Evolutionary conservation across 1,140 invertebrate species (phyloP).

Genomic region (Pomphorhynchus laevis): DNA sequence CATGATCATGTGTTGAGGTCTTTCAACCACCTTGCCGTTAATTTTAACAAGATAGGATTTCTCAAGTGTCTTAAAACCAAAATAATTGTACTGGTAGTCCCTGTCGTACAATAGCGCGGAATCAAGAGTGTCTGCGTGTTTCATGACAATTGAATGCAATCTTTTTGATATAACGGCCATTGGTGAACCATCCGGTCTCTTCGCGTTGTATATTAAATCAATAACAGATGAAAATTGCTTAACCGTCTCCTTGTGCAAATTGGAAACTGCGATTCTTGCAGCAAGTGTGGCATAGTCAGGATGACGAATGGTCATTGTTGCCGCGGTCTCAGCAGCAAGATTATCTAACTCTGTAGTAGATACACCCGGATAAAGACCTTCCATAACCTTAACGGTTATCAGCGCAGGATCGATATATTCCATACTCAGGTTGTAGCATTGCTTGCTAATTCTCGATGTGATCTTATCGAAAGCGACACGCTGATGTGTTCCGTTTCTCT

Average conservation of each 20-base stretch:
- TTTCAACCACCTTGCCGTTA: slow-evolving; percentile 57
- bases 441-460: slow-evolving; percentile 57
- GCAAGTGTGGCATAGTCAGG: slow-evolving; percentile 80
- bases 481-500: slow-evolving; percentile 45
- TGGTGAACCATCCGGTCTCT: slow-evolving; percentile 38
- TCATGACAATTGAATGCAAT: slow-evolving; percentile 3
- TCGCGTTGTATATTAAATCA: slow-evolving; percentile 38
- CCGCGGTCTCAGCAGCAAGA: slow-evolving; percentile 70
- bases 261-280: slow-evolving; percentile 69
- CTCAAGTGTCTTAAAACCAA: slow-evolving; percentile 87
- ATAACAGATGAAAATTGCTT: slow-evolving; percentile 38
- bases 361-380: slow-evolving; percentile 63
- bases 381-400: slow-evolving; percentile 33
- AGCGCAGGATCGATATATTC: slow-evolving; percentile 58
- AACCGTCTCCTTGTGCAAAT: slow-evolving; percentile 57
- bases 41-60: slow-evolving; percentile 71
- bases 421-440: slow-evolving; percentile 72
- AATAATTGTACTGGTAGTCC: slow-evolving; percentile 86
- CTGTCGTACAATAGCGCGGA: slow-evolving; percentile 85
- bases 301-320: slow-evolving; percentile 70
- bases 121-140: slow-evolving; percentile 30
- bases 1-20: slow-evolving; percentile 96
- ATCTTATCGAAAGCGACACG: slow-evolving; percentile 87
- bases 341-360: slow-evolving; percentile 84
- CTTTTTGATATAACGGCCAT: slow-evolving; percentile 31